phyloP scores from a whole-genome alignment of 2,113 vertebrate genomes.

The Scomber scombrus region DNA sequence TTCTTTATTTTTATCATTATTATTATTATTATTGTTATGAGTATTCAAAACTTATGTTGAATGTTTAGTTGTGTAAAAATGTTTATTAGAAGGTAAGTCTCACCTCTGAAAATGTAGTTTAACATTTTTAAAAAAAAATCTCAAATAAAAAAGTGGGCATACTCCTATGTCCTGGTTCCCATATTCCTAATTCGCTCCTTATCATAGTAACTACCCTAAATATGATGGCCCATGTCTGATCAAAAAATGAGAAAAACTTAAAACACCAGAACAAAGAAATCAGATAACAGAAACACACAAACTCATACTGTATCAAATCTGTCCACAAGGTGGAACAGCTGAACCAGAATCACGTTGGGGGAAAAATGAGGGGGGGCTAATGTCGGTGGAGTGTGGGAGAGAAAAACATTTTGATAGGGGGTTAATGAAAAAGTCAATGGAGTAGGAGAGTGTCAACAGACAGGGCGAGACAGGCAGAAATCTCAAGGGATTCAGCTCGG shows the following conservation, averaged over 20 bases:
- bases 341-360: conserved; percentile 42
- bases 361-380: background rate
- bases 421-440: conserved; percentile 82
- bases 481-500: conserved; percentile 60
- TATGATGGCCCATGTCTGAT: too few species aligned
- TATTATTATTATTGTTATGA: background rate
- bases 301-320: conserved; percentile 32
- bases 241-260: background rate
- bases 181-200: background rate
- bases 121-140: too few species aligned
- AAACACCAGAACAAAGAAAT: background rate
- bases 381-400: conserved; percentile 75
- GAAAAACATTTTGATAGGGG: conserved; percentile 80
- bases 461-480: conserved; percentile 53
- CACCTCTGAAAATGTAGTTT: too few species aligned
- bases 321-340: conserved; percentile 79
- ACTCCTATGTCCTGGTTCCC: background rate
- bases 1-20: too few species aligned
- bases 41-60: background rate
- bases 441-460: conserved; percentile 76
- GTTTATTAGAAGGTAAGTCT: background rate
- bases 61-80: background rate
- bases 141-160: background rate
- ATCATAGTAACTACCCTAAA: background rate
- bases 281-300: background rate